These are phyloP conservation scores for Brachypterus glaber DNA, from an alignment of 2,888 invertebrate genomes.

Conservation along the genomic window DNA sequence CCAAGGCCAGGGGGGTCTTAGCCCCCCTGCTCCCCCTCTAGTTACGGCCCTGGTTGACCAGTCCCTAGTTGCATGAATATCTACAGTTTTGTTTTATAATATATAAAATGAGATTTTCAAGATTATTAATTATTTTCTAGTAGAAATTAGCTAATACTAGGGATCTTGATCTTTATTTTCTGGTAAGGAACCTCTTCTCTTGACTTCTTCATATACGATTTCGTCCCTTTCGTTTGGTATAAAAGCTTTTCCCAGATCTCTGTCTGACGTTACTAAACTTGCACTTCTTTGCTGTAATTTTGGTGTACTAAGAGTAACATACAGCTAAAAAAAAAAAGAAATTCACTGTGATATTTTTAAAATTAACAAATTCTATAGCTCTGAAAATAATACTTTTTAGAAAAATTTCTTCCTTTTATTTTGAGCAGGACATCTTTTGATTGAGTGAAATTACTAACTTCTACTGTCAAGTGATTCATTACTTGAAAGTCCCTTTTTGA, in stretches of 20 bases:
- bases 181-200: conserved; percentile 11
- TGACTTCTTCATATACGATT: conserved; percentile 27
- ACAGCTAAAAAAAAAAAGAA: conserved; percentile 14
- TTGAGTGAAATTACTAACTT: too few species aligned
- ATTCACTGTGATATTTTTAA: conserved; percentile 3
- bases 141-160: conserved; percentile 10
- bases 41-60: too few species aligned
- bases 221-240: conserved; percentile 30
- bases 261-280: conserved; percentile 5
- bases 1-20: too few species aligned
- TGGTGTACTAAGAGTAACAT: conserved; percentile 13
- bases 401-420: too few species aligned
- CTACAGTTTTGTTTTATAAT: too few species aligned
- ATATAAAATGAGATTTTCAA: too few species aligned
- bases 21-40: too few species aligned
- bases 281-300: conserved; percentile 15
- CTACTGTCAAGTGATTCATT: too few species aligned
- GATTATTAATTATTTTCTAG: too few species aligned
- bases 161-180: conserved; percentile 4
- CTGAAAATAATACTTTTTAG: background rate
- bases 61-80: too few species aligned
- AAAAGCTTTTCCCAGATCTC: conserved; percentile 19
- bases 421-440: too few species aligned
- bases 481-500: too few species aligned
- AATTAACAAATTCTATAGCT: background rate